Conservation (phyloP, 2,888 invertebrate genomes). For the Meliscaeva auricollis region DNA sequence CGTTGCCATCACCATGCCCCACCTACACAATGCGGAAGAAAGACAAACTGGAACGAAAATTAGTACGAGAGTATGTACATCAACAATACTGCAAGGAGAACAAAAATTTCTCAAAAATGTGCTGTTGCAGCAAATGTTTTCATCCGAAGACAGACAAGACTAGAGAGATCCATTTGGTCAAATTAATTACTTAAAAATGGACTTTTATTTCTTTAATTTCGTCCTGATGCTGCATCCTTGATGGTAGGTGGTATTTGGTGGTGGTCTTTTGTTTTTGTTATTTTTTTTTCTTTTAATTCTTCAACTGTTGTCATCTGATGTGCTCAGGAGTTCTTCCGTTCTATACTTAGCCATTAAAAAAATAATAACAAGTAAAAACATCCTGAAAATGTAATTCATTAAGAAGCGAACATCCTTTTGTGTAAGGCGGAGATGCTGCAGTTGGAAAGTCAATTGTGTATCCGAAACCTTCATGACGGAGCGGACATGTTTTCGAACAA, state of each 20-base stretch:
- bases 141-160: conserved; percentile 22
- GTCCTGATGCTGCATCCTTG: conserved; percentile 42
- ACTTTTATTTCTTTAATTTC: conserved; percentile 27
- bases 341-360: conserved; percentile 3
- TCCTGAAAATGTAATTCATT: conserved; percentile 67
- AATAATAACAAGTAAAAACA: conserved; percentile 31
- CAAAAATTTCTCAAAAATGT: conserved; percentile 19
- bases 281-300: conserved; percentile 12
- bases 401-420: conserved; percentile 50
- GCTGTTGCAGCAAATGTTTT: conserved; percentile 52
- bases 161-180: conserved; percentile 64
- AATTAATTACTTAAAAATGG: conserved; percentile 62
- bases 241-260: neutral
- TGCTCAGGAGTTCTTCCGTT: neutral
- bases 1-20: neutral
- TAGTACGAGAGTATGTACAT: neutral
- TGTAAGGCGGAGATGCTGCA: conserved; percentile 15
- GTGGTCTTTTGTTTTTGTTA: neutral
- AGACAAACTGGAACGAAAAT: neutral
- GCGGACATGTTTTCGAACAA: neutral
- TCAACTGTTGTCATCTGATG: conserved; percentile 38
- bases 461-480: neutral
- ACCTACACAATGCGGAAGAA: neutral
- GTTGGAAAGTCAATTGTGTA: conserved; percentile 18
- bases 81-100: neutral